Base-by-base conservation (phyloP, 2,888 invertebrate species). In the Macrophya alboannulata region DNA sequence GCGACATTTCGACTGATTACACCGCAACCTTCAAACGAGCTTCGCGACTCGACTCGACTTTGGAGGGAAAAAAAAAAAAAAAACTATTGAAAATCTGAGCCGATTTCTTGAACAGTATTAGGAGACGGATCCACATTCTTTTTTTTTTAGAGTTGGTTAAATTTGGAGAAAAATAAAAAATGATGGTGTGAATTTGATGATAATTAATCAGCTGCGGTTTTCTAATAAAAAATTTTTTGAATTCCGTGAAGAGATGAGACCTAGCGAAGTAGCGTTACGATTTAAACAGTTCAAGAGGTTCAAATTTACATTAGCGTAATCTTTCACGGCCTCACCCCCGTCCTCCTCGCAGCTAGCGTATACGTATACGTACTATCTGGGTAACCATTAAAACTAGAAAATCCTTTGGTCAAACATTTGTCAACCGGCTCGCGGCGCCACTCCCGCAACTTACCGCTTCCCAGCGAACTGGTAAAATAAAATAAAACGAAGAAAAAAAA, bases 1-100 rank as follows among this genome's bases (percentile, higher is more conserved):
- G 89, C 89, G 90, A 90, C 91, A 90, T 89, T 90, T 87, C 89
- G 89, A 90, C 90, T 91, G 91, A 92, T 92, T 90, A 91, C 90
- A 88, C 90, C 87, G 89, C 88, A 83, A 83, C 82, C 82, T 68
- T 68, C 82, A 31, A 83, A 83, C 68, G 31, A 83, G 25, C 82
- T 59, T 59, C 21, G 25, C 82, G 48, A 37, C 68, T 31, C 25
- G 25, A 55, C 17, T 31, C 15, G 25, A 55, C 17, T 55, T 77
- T 31, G 37, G 31, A 15, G 37, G 37, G 37, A 37, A 17, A 37
- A 31, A n/a, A 31, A 17, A 37, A 77, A 21, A 43, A 43, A 55
- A 51, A 48, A 17, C 21, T 12, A 40, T 62, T 6, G 59, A 40
- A 40, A 48, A 31, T 48, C 51, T 25, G 37, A 77, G 21, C 55